These are phyloP conservation scores for Spheniscus mendiculus DNA, from an alignment of 2,113 vertebrate species.

Conservation along the genomic window DNA sequence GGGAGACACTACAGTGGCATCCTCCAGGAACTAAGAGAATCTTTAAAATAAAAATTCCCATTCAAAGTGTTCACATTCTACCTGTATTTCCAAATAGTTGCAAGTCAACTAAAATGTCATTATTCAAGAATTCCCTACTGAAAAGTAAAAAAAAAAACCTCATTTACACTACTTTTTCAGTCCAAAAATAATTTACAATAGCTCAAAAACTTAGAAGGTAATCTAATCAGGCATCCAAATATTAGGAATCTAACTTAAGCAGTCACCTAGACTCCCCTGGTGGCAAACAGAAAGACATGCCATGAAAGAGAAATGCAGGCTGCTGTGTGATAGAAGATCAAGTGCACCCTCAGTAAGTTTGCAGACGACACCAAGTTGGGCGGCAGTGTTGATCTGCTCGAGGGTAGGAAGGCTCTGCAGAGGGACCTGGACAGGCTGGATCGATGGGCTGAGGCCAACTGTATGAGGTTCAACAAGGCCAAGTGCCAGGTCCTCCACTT, in stretches of 20 bases:
- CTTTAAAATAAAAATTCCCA: neutral
- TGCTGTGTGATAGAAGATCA: neutral
- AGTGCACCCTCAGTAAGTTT: neutral
- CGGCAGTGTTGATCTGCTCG: fast-evolving
- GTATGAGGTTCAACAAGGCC: neutral
- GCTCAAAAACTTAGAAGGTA: neutral
- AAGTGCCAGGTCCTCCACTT: neutral
- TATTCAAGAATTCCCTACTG: neutral
- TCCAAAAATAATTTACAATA: neutral
- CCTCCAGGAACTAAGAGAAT: neutral
- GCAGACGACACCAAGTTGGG: neutral
- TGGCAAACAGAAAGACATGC: neutral
- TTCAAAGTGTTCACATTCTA: neutral
- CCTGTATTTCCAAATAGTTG: neutral
- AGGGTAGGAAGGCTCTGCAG: neutral
- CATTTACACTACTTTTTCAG: neutral
- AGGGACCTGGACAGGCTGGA: neutral
- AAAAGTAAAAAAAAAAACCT: neutral
- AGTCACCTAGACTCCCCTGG: too few relatives aligned
- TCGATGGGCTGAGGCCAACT: neutral
- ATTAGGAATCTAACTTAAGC: neutral
- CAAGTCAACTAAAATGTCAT: neutral
- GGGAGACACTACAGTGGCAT: neutral
- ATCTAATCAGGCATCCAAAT: neutral
- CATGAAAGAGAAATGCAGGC: neutral